phyloP scores from a whole-genome alignment of 2,888 invertebrate genomes.

The Sceliomorpha sp. region DNA sequence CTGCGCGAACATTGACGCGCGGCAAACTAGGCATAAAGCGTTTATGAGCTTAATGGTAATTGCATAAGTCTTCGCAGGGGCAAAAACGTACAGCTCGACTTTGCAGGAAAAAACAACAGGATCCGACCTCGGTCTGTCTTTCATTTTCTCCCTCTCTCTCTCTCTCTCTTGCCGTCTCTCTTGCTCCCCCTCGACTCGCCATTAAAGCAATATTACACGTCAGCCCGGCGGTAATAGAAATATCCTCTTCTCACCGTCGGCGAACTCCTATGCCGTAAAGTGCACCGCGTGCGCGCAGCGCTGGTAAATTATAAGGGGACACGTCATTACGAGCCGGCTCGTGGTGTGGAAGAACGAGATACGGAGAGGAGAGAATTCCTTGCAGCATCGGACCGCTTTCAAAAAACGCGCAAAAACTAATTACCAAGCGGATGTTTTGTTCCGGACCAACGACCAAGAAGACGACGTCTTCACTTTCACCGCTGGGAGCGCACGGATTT shows the following conservation, averaged over 20 bases:
- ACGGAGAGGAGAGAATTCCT: constrained; percentile 38
- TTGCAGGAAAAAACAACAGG: constrained; percentile 28
- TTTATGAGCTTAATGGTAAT: constrained; percentile 37
- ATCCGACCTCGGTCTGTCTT: constrained; percentile 12
- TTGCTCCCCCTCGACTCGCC: constrained; percentile 18
- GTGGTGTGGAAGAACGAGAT: constrained; percentile 7
- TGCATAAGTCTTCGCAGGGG: constrained; percentile 30
- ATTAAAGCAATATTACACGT: constrained; percentile 54
- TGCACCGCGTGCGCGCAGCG: constrained; percentile 32
- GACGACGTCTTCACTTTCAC: too few relatives aligned
- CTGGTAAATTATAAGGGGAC: constrained; percentile 54
- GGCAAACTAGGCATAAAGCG: constrained; percentile 1
- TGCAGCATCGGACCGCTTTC: constrained; percentile 25
- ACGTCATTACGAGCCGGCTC: constrained; percentile 39
- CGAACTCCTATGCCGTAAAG: constrained; percentile 27
- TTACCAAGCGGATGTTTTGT: constrained; percentile 30
- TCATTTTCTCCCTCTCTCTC: neutral
- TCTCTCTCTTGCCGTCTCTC: constrained; percentile 12
- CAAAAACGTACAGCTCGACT: constrained; percentile 29
- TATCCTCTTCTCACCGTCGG: constrained; percentile 32
- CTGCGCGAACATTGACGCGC: constrained; percentile 10
- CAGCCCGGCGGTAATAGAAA: constrained; percentile 49
- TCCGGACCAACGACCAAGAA: constrained; percentile 10
- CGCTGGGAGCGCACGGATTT: too few relatives aligned
- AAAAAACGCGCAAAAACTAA: constrained; percentile 45